Percentiles rank a stretch among this genome's conserved stretches.
These are phyloP conservation scores for Bergia sp. DNA, from an alignment of 92 coral and sea anemone species.

Conservation along the genomic window DNA sequence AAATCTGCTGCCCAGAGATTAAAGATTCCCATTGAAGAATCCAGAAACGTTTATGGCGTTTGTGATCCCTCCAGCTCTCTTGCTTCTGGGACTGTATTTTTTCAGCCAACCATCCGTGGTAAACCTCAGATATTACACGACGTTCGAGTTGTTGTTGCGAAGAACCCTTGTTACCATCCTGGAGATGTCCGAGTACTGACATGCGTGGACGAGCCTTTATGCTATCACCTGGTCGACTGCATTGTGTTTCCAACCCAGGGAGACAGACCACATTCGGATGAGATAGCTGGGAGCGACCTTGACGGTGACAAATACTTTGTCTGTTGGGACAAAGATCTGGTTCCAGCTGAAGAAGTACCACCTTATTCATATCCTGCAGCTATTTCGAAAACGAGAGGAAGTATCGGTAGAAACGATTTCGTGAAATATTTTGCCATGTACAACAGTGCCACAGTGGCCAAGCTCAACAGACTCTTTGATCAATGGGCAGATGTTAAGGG, in stretches of 20 bases:
- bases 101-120: slow-evolving; percentile 82
- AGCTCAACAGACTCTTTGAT: slow-evolving; percentile 64
- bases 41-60: slow-evolving; percentile 90
- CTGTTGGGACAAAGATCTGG: slow-evolving; percentile 85
- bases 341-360: slow-evolving; percentile 54
- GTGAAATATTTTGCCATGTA: slow-evolving; percentile 76
- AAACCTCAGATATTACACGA: slow-evolving; percentile 59
- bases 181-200: slow-evolving; percentile 82
- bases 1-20: slow-evolving; percentile 73
- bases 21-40: slow-evolving; percentile 79
- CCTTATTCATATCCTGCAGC: slow-evolving; percentile 86
- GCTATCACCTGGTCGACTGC: slow-evolving; percentile 86
- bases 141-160: slow-evolving; percentile 80
- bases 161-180: slow-evolving; percentile 91
- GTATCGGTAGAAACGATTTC: slow-evolving; percentile 60
- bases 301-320: slow-evolving; percentile 94
- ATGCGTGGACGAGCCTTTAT: slow-evolving; percentile 66
- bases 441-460: slow-evolving; percentile 72
- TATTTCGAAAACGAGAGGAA: slow-evolving; percentile 34
- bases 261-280: slow-evolving; percentile 87
- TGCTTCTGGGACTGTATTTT: slow-evolving; percentile 68
- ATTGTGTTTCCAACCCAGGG: slow-evolving; percentile 90
- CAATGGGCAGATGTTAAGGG: slow-evolving; percentile 88
- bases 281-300: slow-evolving; percentile 92
- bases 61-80: slow-evolving; percentile 81